Evolutionary conservation across 2,797 vertebrate genomes (phyloP).

Genomic region (Spea hammondii): DNA sequence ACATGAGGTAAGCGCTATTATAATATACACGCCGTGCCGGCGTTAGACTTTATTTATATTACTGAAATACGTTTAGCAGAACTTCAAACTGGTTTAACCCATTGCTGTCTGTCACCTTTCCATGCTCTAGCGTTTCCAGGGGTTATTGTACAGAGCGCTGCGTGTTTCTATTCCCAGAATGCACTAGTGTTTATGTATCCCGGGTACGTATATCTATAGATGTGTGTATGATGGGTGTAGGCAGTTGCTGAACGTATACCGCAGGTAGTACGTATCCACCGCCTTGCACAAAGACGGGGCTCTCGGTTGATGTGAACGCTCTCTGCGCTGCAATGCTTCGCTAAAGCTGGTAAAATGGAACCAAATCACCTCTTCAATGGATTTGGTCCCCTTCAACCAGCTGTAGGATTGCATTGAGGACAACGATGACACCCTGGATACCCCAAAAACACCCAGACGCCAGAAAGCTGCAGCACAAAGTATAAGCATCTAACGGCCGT

Average conservation of each 20-base stretch:
- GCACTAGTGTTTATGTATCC: neutral
- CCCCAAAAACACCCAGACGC: neutral
- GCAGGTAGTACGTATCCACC: neutral
- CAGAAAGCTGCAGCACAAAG: neutral
- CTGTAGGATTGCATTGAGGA: constrained; percentile 99
- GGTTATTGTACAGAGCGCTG: no score
- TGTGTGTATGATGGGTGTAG: constrained; percentile 25
- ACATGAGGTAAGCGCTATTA: no score
- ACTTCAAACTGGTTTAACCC: no score
- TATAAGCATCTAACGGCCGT: neutral
- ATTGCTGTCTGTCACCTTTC: no score
- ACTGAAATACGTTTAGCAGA: no score
- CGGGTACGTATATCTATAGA: constrained; percentile 37
- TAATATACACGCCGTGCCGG: no score
- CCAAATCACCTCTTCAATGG: constrained; percentile 99
- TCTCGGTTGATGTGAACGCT: neutral
- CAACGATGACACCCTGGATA: constrained; percentile 61
- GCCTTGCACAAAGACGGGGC: neutral
- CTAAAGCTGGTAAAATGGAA: constrained; percentile 99
- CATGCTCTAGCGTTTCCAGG: no score
- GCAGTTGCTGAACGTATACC: no score
- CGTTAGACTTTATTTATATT: no score
- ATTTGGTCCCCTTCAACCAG: constrained; percentile 99
- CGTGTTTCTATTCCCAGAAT: no score
- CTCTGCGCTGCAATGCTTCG: constrained; percentile 85